Conservation (phyloP, 2,888 invertebrate species). For the Leuctra nigra region DNA sequence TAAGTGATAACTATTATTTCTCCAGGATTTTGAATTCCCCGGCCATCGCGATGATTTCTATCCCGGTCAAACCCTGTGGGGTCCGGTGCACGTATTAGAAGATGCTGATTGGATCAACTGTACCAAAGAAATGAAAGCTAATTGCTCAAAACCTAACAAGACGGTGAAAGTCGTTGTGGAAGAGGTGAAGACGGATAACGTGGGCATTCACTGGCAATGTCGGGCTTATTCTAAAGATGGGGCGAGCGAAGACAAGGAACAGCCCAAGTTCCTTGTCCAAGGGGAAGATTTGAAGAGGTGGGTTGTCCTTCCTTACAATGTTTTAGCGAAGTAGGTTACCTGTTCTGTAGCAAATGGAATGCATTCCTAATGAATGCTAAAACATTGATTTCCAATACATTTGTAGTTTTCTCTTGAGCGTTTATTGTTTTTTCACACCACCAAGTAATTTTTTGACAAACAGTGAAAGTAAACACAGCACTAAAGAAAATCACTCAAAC, state of each 20-base stretch:
- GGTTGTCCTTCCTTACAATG: too few relatives aligned
- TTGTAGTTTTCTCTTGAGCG: too few relatives aligned
- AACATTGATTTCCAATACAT: too few relatives aligned
- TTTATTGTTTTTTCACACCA: too few relatives aligned
- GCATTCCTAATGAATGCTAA: too few relatives aligned
- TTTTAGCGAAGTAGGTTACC: too few relatives aligned
- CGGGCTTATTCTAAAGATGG: conserved; percentile 57
- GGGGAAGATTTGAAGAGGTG: conserved; percentile 69
- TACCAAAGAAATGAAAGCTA: conserved; percentile 62
- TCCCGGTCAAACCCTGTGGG: conserved; percentile 68
- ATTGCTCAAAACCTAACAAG: conserved; percentile 40
- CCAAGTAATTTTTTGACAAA: too few relatives aligned
- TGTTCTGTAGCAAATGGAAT: too few relatives aligned
- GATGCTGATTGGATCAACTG: conserved; percentile 75
- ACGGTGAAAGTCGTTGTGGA: conserved; percentile 58
- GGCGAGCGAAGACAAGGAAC: conserved; percentile 47
- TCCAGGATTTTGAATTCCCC: conserved; percentile 50
- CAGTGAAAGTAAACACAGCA: too few relatives aligned
- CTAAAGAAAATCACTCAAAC: too few relatives aligned
- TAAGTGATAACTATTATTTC: conserved; percentile 14
- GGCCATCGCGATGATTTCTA: conserved; percentile 51
- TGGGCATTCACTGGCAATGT: conserved; percentile 86
- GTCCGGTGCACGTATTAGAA: conserved; percentile 65
- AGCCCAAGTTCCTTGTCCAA: conserved; percentile 59
- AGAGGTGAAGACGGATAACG: conserved; percentile 69